Conservation (phyloP, 1,140 invertebrate species). For the Metaphire vulgaris region DNA sequence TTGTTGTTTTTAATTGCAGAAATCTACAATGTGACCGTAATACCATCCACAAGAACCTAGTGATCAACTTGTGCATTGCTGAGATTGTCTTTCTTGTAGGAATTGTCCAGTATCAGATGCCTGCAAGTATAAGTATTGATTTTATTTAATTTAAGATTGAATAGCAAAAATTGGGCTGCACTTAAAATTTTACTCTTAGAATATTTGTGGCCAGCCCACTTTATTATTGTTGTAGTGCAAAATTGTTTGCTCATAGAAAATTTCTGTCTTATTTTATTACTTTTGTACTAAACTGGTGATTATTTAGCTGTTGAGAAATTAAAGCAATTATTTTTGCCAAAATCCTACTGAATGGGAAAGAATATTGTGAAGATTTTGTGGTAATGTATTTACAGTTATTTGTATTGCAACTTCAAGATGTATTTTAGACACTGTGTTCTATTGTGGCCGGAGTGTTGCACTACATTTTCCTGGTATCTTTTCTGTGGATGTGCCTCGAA, state of each 20-base stretch:
- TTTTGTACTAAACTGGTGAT: not conserved
- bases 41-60: conserved; percentile 84
- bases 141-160: too few species aligned
- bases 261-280: not conserved
- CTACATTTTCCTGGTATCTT: conserved; percentile 89
- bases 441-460: conserved; percentile 84
- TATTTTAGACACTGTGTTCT: conserved; percentile 65
- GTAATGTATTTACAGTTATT: too few species aligned
- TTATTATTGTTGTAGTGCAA: not conserved
- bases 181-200: too few species aligned
- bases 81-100: conserved; percentile 87
- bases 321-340: too few species aligned
- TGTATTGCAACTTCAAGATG: not conserved
- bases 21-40: conserved; percentile 61
- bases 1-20: conserved; percentile 53
- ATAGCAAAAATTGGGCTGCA: too few species aligned
- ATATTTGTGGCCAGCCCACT: too few species aligned
- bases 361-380: too few species aligned
- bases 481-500: conserved; percentile 92
- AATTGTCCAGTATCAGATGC: conserved; percentile 58
- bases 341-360: too few species aligned
- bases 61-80: conserved; percentile 76
- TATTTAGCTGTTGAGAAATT: too few species aligned
- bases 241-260: not conserved
- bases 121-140: not conserved